These are phyloP conservation scores for Ditula angustiorana DNA, from an alignment of 2,888 invertebrate genomes.

Conservation along the genomic window DNA sequence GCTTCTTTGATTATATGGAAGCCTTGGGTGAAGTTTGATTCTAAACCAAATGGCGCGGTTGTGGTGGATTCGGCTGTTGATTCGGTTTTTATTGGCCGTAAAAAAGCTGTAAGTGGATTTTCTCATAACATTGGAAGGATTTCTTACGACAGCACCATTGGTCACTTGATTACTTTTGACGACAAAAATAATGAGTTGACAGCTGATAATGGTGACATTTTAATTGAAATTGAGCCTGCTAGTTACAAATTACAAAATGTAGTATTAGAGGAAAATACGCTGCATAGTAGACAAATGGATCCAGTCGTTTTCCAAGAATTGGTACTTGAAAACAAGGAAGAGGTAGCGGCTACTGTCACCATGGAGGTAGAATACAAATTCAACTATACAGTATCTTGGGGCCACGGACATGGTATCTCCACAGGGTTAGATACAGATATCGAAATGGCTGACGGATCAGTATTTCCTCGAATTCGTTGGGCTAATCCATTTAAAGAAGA, in stretches of 20 bases:
- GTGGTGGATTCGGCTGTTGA: slow-evolving; percentile 79
- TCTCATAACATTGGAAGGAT: slow-evolving; percentile 90
- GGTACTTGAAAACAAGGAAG: slow-evolving; percentile 82
- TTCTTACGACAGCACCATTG: slow-evolving; percentile 87
- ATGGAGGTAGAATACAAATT: slow-evolving; percentile 90
- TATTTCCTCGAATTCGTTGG: slow-evolving; percentile 89
- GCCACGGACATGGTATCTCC: slow-evolving; percentile 90
- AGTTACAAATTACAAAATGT: slow-evolving; percentile 90
- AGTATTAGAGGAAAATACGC: slow-evolving; percentile 84
- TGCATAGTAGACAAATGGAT: slow-evolving; percentile 77
- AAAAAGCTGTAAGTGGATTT: slow-evolving; percentile 64
- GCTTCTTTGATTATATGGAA: slow-evolving; percentile 92
- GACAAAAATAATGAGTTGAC: slow-evolving; percentile 84
- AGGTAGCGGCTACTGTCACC: slow-evolving; percentile 87
- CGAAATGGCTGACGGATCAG: slow-evolving; percentile 84
- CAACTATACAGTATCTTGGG: slow-evolving; percentile 91
- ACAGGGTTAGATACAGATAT: slow-evolving; percentile 89
- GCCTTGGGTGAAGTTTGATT: slow-evolving; percentile 89
- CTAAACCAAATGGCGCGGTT: slow-evolving; percentile 89
- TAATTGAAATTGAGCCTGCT: slow-evolving; percentile 92
- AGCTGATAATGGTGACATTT: slow-evolving; percentile 89
- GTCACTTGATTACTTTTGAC: slow-evolving; percentile 89
- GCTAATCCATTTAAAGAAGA: slow-evolving; percentile 85
- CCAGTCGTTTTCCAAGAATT: slow-evolving; percentile 83
- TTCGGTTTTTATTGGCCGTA: slow-evolving; percentile 72